phyloP scores from a whole-genome alignment of 2,888 invertebrate species.

The Malachius bipustulatus region DNA sequence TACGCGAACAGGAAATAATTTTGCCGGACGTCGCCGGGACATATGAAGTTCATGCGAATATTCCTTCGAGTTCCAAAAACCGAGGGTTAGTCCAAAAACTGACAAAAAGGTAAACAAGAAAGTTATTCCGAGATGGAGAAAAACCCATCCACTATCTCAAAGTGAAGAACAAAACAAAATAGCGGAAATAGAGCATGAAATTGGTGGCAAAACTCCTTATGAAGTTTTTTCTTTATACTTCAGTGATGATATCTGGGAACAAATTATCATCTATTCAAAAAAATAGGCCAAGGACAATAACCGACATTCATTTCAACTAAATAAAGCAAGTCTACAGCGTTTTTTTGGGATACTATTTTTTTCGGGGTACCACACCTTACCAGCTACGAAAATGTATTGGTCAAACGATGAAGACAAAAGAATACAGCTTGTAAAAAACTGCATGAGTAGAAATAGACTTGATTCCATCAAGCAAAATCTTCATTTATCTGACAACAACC shows the following conservation, averaged over 20 bases:
- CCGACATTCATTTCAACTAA: constrained; percentile 1
- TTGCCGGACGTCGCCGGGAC: constrained; percentile 2
- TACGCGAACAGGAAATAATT: background rate
- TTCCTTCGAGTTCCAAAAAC: constrained; percentile 1
- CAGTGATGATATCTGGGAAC: constrained; percentile 2
- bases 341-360: background rate
- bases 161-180: background rate
- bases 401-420: background rate
- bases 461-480: too few species aligned
- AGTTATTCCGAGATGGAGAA: background rate
- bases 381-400: constrained; percentile 3
- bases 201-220: background rate
- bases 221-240: constrained; percentile 1
- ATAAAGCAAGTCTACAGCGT: background rate
- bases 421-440: background rate
- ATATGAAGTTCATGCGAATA: background rate
- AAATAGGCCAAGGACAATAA: background rate
- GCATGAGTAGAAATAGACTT: too few species aligned
- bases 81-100: too few species aligned
- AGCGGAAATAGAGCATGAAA: background rate
- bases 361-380: background rate
- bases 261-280: background rate
- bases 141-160: constrained; percentile 1
- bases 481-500: too few species aligned
- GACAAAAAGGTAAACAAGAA: background rate